Evolutionary conservation across 2,888 invertebrate genomes (phyloP).

Genomic region (Meandrusa payeni): DNA sequence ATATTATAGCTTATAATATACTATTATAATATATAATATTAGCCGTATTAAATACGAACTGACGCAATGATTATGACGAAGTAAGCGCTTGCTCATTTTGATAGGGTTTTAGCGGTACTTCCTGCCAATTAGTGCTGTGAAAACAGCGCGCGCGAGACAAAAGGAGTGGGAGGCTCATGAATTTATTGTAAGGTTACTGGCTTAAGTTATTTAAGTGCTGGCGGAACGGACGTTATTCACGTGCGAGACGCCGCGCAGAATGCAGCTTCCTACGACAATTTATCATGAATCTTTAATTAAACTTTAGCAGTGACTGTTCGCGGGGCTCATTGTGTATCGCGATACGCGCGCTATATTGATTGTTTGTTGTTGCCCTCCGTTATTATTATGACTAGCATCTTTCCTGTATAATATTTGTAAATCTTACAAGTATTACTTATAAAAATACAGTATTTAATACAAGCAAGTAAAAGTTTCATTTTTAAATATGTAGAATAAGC

Average conservation of each 20-base stretch:
- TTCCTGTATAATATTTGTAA: too few relatives aligned
- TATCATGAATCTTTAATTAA: constrained; percentile 81
- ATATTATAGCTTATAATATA: too few relatives aligned
- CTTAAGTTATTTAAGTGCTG: constrained; percentile 75
- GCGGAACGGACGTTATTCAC: constrained; percentile 68
- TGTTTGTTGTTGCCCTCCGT: constrained; percentile 28
- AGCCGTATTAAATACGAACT: too few relatives aligned
- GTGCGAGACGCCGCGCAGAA: constrained; percentile 64
- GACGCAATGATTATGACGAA: constrained; percentile 33
- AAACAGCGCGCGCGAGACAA: constrained; percentile 61
- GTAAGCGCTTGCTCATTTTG: constrained; percentile 54
- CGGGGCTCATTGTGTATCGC: constrained; percentile 60
- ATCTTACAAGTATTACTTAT: too few relatives aligned
- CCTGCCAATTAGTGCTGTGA: constrained; percentile 71
- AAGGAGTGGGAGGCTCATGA: constrained; percentile 64
- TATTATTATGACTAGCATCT: constrained; percentile 32
- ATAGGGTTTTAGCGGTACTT: constrained; percentile 62
- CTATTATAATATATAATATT: too few relatives aligned
- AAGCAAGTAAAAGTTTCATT: too few relatives aligned
- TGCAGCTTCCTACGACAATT: constrained; percentile 77
- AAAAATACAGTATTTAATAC: too few relatives aligned
- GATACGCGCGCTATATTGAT: constrained; percentile 42
- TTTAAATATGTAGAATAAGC: too few relatives aligned
- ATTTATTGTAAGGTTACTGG: constrained; percentile 75
- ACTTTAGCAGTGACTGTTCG: constrained; percentile 71